Evolutionary conservation across 2,113 vertebrate species (phyloP).

Genomic region (Platysternon megacephalum): DNA sequence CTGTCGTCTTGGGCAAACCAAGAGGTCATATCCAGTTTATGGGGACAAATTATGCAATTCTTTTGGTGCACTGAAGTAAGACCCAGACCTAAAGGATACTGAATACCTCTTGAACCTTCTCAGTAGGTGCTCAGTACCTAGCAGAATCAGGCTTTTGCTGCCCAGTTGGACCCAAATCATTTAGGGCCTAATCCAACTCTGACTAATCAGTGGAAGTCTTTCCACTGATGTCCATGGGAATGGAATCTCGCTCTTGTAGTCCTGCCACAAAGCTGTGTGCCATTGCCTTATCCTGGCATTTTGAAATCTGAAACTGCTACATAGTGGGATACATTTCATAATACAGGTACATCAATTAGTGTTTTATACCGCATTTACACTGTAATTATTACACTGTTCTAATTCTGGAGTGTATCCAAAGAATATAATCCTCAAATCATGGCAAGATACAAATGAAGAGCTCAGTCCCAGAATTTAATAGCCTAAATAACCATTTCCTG

Average conservation of each 20-base stretch:
- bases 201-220: neutral
- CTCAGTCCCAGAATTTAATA: accelerated
- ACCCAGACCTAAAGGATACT: neutral
- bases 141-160: neutral
- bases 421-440: accelerated
- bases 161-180: neutral
- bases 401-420: neutral
- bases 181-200: neutral
- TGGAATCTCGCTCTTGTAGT: neutral
- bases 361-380: accelerated
- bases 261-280: neutral
- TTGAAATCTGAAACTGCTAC: neutral
- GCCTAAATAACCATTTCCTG: neutral
- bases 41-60: neutral
- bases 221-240: neutral
- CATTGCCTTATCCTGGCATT: neutral
- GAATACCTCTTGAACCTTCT: neutral
- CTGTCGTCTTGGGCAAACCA: neutral
- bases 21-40: neutral
- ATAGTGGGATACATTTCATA: accelerated
- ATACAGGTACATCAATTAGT: neutral
- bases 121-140: neutral
- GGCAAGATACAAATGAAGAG: accelerated
- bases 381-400: neutral
- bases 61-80: accelerated